Evolutionary conservation across 2,797 vertebrate genomes (phyloP).

Genomic region (Enteromius argenteus): DNA sequence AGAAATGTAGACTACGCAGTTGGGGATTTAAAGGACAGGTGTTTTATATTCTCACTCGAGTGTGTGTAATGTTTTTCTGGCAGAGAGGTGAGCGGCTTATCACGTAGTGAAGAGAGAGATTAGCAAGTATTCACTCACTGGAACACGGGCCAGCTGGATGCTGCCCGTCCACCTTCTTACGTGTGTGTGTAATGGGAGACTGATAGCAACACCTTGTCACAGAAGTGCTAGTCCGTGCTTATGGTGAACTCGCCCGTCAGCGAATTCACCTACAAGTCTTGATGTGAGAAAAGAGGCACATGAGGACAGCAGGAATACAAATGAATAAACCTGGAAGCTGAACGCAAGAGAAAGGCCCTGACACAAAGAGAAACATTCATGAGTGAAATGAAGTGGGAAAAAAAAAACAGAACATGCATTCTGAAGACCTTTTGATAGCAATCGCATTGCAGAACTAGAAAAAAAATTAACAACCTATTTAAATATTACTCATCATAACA

Average conservation of each 20-base stretch:
- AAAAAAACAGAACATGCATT: not conserved
- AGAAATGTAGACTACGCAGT: conserved; percentile 22
- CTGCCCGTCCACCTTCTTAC: conserved; percentile 49
- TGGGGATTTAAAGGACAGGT: conserved; percentile 54
- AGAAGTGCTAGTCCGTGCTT: conserved; percentile 28
- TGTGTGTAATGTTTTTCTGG: conserved; percentile 53
- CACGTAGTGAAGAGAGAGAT: conserved; percentile 62
- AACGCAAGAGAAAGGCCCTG: not conserved
- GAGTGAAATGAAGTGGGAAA: not conserved
- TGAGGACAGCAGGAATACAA: not conserved
- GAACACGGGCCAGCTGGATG: conserved; percentile 56
- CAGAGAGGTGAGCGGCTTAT: conserved; percentile 63
- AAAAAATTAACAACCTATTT: not conserved
- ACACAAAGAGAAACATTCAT: conserved; percentile 35
- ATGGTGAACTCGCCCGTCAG: conserved; percentile 25
- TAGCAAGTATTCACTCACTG: conserved; percentile 57
- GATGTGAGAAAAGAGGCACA: conserved; percentile 26
- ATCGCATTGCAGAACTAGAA: not conserved
- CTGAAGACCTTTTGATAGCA: not conserved
- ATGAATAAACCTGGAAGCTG: conserved; percentile 5
- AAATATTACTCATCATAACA: not conserved
- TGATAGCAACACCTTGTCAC: conserved; percentile 42
- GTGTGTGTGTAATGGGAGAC: conserved; percentile 27
- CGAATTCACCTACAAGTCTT: conserved; percentile 13
- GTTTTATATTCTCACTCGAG: conserved; percentile 52